Conservation (phyloP, 1,140 invertebrate genomes). For the Cydia splendana region DNA sequence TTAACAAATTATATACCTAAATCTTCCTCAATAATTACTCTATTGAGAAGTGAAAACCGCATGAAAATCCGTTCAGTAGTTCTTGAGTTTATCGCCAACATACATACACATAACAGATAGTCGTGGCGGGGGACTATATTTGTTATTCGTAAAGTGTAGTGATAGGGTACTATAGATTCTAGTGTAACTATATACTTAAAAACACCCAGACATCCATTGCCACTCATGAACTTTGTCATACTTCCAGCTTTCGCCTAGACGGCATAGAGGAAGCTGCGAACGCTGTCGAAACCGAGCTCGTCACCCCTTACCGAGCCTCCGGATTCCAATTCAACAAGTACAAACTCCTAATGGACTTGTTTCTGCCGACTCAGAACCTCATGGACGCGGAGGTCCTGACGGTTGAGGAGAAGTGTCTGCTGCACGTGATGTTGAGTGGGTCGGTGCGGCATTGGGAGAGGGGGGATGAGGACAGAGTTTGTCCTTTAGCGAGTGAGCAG, state of each 20-base stretch:
- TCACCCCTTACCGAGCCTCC: conserved; percentile 81
- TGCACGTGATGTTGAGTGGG: conserved; percentile 82
- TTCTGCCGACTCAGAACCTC: conserved; percentile 79
- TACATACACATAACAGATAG: too few relatives aligned
- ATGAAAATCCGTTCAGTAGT: too few relatives aligned
- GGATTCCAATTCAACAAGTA: conserved; percentile 82
- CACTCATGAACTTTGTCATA: conserved; percentile 19
- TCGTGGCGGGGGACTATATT: too few relatives aligned
- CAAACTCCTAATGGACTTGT: conserved; percentile 81
- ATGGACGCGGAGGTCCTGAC: conserved; percentile 73
- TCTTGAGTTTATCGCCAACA: too few relatives aligned
- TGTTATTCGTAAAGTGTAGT: too few relatives aligned
- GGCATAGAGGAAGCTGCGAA: conserved; percentile 80
- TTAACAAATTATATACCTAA: too few relatives aligned
- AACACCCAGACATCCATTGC: too few relatives aligned
- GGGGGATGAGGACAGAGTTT: conserved; percentile 77
- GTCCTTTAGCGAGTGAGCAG: conserved; percentile 65
- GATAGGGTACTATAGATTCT: too few relatives aligned
- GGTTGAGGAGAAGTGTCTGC: conserved; percentile 79
- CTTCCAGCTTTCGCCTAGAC: conserved; percentile 82
- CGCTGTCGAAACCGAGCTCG: conserved; percentile 68
- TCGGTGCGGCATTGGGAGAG: conserved; percentile 78
- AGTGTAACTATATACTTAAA: too few relatives aligned
- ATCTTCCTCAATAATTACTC: too few relatives aligned
- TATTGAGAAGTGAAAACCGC: too few relatives aligned